These are phyloP conservation scores for Polydrusus tereticollis DNA, from an alignment of 2,888 invertebrate genomes.

Conservation along the genomic window DNA sequence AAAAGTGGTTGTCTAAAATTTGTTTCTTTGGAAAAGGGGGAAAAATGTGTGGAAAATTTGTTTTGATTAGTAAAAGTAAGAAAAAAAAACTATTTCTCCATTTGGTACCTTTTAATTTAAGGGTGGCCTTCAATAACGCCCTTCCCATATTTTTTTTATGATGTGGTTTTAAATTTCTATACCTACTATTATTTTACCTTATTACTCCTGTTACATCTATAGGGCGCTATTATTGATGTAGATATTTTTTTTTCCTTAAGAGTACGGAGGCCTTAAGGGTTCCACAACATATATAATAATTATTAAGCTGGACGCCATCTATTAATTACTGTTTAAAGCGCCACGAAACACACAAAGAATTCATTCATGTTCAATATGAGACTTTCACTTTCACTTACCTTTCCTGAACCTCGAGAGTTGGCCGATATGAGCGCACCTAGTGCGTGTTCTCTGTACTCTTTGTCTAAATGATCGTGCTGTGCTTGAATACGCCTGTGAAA, in stretches of 20 bases:
- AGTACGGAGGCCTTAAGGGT: no score
- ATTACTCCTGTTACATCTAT: no score
- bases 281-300: no score
- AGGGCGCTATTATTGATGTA: no score
- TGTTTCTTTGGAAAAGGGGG: background rate
- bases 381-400: slow-evolving; percentile 67
- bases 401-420: slow-evolving; percentile 74
- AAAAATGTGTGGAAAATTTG: background rate
- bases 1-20: background rate
- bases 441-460: slow-evolving; percentile 77
- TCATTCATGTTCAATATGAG: slow-evolving; percentile 14
- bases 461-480: slow-evolving; percentile 78
- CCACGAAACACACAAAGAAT: background rate
- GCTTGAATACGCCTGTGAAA: slow-evolving; percentile 76
- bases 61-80: background rate
- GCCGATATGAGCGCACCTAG: slow-evolving; percentile 74
- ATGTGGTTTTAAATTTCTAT: no score
- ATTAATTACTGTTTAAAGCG: background rate
- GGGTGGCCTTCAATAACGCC: no score
- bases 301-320: background rate
- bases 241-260: no score
- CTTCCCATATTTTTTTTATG: no score
- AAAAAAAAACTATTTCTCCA: no score
- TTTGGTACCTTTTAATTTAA: no score
- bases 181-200: no score